phyloP scores from a whole-genome alignment of 2,888 invertebrate genomes.

The Omphaloscelis lunosa region DNA sequence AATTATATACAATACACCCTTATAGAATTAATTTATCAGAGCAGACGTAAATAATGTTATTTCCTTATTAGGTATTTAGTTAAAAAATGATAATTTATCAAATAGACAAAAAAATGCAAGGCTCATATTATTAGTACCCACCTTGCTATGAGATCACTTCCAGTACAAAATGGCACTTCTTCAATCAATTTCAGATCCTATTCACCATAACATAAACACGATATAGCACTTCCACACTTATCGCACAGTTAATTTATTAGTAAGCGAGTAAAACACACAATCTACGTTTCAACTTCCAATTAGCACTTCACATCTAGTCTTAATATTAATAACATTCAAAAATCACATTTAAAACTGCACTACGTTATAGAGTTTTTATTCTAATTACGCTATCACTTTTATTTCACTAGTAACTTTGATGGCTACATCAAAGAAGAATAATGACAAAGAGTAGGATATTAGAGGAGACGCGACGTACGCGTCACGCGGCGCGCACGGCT shows the following conservation, averaged over 20 bases:
- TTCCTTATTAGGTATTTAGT: background rate
- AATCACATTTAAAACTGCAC: slow-evolving; percentile 2
- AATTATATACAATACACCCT: background rate
- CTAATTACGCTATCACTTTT: slow-evolving; percentile 28
- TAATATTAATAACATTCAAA: slow-evolving; percentile 6
- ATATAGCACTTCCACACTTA: slow-evolving; percentile 50
- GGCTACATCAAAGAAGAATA: slow-evolving; percentile 29
- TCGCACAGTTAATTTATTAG: slow-evolving; percentile 26
- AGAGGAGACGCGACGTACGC: slow-evolving; percentile 49
- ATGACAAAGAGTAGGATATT: slow-evolving; percentile 42
- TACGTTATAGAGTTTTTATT: slow-evolving; percentile 6
- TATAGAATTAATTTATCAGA: background rate
- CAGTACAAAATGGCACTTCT: slow-evolving; percentile 34
- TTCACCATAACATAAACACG: slow-evolving; percentile 31
- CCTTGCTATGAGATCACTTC: slow-evolving; percentile 41
- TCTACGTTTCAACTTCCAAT: slow-evolving; percentile 19
- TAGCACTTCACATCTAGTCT: slow-evolving; percentile 7
- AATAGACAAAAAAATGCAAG: background rate
- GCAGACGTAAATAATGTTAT: background rate
- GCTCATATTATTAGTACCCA: slow-evolving; percentile 30
- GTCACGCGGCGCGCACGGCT: slow-evolving; percentile 55
- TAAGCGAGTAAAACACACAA: slow-evolving; percentile 37
- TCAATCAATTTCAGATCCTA: slow-evolving; percentile 11
- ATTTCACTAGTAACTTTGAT: slow-evolving; percentile 34
- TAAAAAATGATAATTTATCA: background rate